Conservation (phyloP, 2,888 invertebrate species). For the Taphrorychus bicolor region DNA sequence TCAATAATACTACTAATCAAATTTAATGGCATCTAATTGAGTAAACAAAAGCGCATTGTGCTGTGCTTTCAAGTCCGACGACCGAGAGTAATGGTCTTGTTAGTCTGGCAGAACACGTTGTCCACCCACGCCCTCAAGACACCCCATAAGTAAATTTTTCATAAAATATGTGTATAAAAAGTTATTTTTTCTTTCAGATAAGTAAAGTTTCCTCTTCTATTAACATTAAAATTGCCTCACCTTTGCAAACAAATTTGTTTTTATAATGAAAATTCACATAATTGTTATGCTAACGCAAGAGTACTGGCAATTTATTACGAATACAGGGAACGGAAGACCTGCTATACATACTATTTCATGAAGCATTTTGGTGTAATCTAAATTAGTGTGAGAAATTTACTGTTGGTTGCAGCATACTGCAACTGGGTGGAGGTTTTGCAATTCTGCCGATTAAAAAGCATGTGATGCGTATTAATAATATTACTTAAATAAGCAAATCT, state of each 20-base stretch:
- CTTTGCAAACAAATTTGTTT: not conserved
- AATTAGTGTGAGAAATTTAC: not conserved
- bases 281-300: conserved; percentile 24
- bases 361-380: not conserved
- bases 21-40: not conserved
- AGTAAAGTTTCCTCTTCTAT: too few species aligned
- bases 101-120: not conserved
- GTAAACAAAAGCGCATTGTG: conserved; percentile 1
- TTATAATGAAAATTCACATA: conserved; percentile 23
- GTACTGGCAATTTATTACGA: conserved; percentile 29
- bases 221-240: too few species aligned
- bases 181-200: too few species aligned
- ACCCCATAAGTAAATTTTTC: too few species aligned
- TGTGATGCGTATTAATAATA: too few species aligned
- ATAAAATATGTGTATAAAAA: not conserved
- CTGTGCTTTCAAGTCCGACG: not conserved
- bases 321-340: conserved; percentile 21
- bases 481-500: too few species aligned
- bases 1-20: not conserved
- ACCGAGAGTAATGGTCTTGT: not conserved
- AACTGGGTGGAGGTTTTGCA: too few species aligned
- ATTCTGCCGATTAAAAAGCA: too few species aligned
- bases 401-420: not conserved
- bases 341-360: conserved; percentile 9
- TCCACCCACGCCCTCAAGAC: not conserved